These are phyloP conservation scores for Zaprionus tsacasi DNA, from an alignment of 1,140 invertebrate genomes.

Conservation along the genomic window DNA sequence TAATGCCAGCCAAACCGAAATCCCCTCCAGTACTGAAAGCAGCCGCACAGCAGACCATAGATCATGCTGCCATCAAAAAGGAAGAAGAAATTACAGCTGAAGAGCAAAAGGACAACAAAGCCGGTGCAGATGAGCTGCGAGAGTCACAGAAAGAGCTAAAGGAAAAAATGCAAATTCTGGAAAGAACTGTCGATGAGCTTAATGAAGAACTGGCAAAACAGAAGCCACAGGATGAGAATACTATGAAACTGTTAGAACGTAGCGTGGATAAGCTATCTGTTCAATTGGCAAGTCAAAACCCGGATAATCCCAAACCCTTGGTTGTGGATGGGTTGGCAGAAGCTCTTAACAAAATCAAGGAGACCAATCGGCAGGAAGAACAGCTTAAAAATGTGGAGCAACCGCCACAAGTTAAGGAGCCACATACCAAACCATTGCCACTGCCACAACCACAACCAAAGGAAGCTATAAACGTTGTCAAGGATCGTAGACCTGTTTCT, in stretches of 20 bases:
- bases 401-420: background rate
- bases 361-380: constrained; percentile 36
- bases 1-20: constrained; percentile 4
- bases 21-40: background rate
- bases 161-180: constrained; percentile 85
- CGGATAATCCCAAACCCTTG: constrained; percentile 44
- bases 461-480: background rate
- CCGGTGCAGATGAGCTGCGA: constrained; percentile 83
- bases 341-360: constrained; percentile 44
- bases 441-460: constrained; percentile 15
- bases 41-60: constrained; percentile 53
- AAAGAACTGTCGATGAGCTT: constrained; percentile 84
- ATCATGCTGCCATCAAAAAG: constrained; percentile 85
- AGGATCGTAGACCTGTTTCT: constrained; percentile 53
- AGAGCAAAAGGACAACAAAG: constrained; percentile 83
- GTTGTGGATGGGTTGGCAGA: constrained; percentile 47
- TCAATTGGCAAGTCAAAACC: constrained; percentile 76
- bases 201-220: constrained; percentile 84
- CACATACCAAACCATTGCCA: constrained; percentile 11
- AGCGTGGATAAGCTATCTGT: constrained; percentile 85
- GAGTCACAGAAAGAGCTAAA: constrained; percentile 85
- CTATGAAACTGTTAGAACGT: constrained; percentile 85
- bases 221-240: constrained; percentile 62
- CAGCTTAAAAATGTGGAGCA: constrained; percentile 2
- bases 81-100: constrained; percentile 85